Evolutionary conservation across 2,797 vertebrate species (phyloP).

Genomic region (Carcharodon carcharias): DNA sequence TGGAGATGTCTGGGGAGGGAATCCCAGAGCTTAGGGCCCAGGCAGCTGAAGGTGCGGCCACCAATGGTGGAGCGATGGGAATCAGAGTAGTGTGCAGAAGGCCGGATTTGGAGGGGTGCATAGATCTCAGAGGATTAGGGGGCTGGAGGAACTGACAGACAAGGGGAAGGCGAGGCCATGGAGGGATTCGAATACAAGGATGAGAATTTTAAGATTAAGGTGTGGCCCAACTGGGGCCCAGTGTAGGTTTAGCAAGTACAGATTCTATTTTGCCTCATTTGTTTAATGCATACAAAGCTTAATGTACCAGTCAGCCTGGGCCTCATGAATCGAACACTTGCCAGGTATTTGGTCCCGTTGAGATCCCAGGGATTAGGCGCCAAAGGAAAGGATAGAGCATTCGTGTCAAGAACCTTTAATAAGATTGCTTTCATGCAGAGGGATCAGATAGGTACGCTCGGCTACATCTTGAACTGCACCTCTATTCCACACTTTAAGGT

Average conservation of each 20-base stretch:
- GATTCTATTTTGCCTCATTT: neutral
- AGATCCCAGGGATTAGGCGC: neutral
- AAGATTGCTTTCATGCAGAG: neutral
- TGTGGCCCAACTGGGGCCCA: neutral
- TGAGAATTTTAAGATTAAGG: neutral
- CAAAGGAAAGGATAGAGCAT: neutral
- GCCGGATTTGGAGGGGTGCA: neutral
- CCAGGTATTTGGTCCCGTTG: neutral
- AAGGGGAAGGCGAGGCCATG: neutral
- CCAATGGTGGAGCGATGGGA: neutral
- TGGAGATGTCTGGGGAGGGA: neutral
- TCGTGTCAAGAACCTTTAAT: neutral
- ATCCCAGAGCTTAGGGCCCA: neutral
- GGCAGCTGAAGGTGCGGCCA: neutral
- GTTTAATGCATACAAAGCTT: neutral
- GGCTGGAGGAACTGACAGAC: neutral
- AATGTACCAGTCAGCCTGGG: neutral
- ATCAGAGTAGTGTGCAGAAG: neutral
- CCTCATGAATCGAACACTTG: neutral
- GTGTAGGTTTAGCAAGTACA: neutral
- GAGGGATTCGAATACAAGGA: neutral
- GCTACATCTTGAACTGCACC: neutral
- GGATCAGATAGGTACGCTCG: neutral
- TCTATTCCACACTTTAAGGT: constrained; percentile 31
- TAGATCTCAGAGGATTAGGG: neutral